These are phyloP conservation scores for Marmota monax DNA, from an alignment of 2,113 vertebrate genomes.

Conservation along the genomic window DNA sequence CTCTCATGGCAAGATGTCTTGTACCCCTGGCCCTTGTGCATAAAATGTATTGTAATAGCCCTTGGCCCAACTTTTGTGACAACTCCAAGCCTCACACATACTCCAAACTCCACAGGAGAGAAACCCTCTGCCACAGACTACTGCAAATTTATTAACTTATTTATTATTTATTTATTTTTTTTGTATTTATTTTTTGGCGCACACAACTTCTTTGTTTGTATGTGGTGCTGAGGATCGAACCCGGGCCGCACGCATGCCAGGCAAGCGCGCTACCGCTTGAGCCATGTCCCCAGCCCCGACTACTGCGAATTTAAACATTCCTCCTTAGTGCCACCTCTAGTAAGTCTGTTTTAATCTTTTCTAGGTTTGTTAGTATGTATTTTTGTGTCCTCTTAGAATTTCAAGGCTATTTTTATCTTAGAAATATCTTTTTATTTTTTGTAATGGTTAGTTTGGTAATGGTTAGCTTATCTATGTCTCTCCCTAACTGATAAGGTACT, in stretches of 20 bases:
- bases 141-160: neutral
- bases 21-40: neutral
- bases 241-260: too few species aligned
- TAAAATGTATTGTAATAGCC: neutral
- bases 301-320: neutral
- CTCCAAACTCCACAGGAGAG: neutral
- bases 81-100: neutral
- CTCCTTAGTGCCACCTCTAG: neutral
- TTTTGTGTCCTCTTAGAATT: neutral
- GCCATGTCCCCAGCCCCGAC: neutral
- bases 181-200: too few species aligned
- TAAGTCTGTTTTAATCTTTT: neutral
- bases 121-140: neutral
- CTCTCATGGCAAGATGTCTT: neutral
- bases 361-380: neutral
- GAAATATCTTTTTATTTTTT: conserved; percentile 13
- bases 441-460: neutral
- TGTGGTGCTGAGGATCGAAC: too few species aligned
- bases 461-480: neutral
- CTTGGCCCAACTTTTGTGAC: neutral
- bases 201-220: too few species aligned
- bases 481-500: neutral
- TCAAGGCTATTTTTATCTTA: neutral
- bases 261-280: too few species aligned
- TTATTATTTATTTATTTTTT: too few species aligned